phyloP scores from a whole-genome alignment of 2,888 invertebrate genomes.

The Thera obeliscata region DNA sequence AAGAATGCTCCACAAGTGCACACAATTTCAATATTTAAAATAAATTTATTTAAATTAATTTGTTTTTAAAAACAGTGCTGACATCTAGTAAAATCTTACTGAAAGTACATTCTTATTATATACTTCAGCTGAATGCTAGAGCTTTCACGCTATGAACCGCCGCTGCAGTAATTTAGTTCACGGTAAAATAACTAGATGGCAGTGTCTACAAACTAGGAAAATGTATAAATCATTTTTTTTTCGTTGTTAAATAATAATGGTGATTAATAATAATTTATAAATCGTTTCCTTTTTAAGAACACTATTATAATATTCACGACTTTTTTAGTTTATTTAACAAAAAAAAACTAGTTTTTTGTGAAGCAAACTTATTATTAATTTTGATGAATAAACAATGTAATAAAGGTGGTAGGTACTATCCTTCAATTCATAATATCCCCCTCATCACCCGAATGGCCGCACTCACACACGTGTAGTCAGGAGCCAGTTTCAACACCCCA shows the following conservation, averaged over 20 bases:
- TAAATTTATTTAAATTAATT: neutral
- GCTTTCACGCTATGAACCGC: too few species aligned
- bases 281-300: too few species aligned
- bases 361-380: too few species aligned
- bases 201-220: neutral
- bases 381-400: neutral
- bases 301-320: too few species aligned
- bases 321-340: too few species aligned
- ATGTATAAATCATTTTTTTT: neutral
- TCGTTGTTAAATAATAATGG: neutral
- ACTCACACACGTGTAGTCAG: constrained; percentile 48
- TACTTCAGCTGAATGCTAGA: neutral
- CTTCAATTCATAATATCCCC: neutral
- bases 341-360: too few species aligned
- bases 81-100: constrained; percentile 18
- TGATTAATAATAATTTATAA: neutral
- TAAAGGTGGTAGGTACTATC: neutral
- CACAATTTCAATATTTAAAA: neutral
- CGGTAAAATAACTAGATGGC: constrained; percentile 1
- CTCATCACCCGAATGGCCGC: constrained; percentile 8
- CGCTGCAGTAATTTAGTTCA: constrained; percentile 6
- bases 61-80: neutral
- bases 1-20: constrained; percentile 45
- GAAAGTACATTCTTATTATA: neutral
- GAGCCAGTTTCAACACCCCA: constrained; percentile 50